Evolutionary conservation across 1,140 invertebrate genomes (phyloP), one percentile per base, ranked within the genome.

Genomic region (Gonatopus flavifemur): DNA sequence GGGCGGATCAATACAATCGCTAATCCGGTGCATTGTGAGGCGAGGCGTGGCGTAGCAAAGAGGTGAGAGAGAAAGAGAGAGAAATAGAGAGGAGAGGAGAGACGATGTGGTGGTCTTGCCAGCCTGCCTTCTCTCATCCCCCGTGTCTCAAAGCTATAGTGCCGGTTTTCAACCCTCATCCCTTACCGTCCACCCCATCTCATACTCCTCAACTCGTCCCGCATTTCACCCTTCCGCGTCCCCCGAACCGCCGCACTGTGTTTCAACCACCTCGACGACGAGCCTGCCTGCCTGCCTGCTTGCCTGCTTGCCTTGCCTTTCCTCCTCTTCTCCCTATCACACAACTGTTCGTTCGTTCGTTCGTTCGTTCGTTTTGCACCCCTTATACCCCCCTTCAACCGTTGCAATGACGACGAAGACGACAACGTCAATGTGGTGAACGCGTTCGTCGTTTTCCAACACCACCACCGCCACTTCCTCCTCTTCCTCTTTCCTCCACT

Each of bases 1-100:
- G 75, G 72, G 72, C 70, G 75, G 75, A 77, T 77, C 75, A 77
- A 77, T 77, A 77, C 75, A 74, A 77, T 74, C 70, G 69, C 71
- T 74, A 74, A 74, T 74, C 71, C 71, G 70, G 66, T 72, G 70
- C 71, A 72, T 72, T 74, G 71, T 72, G 71, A 74, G 68, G 59
- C 70, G 69, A 74, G 69, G 66, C 70, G 66, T 72, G 68, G 70
- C 73, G 67, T 69, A 69, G 71, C 68, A 72, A 76, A 76, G 73
- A 70, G 70, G 65, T 61, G 67, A 55, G 52, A 51, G 49, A 52
- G 33, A 43, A 33, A 13, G 32, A 33, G 32, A 15, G 4, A 13
- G 32, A 33, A 15, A 15, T 5, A 13, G 32, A 33, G n/a, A n/a
- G n/a, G n/a, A n/a, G n/a, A 60, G 58, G 54, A 56, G 59, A 62